phyloP scores from a whole-genome alignment of 2,113 vertebrate genomes.

The Equus quagga region DNA sequence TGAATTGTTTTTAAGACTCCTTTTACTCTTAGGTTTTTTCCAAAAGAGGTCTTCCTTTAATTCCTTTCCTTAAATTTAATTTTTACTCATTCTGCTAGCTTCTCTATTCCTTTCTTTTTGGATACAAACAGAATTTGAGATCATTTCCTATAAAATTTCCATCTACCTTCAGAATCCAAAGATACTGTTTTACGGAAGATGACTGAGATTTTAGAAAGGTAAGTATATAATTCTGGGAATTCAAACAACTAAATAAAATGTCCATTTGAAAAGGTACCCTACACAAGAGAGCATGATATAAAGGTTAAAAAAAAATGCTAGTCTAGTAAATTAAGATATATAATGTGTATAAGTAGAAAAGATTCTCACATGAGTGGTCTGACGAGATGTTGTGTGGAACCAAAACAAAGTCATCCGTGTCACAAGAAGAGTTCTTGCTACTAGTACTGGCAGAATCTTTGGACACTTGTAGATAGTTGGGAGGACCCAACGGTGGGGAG shows the following conservation, averaged over 20 bases:
- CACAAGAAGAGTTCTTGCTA: constrained; percentile 98
- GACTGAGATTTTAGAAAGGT: constrained; percentile 17
- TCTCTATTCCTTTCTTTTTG: constrained; percentile 22
- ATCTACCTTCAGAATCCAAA: constrained; percentile 58
- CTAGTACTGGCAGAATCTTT: constrained; percentile 97
- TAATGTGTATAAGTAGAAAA: constrained; percentile 72
- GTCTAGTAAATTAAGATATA: constrained; percentile 70
- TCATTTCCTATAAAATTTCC: constrained; percentile 34
- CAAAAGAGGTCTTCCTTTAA: constrained; percentile 32
- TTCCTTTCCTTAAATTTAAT: constrained; percentile 37
- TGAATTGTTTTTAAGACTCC: constrained; percentile 23
- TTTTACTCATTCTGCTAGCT: neutral
- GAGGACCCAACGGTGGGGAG: constrained; percentile 95
- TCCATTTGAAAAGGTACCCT: constrained; percentile 42
- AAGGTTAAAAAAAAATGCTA: constrained; percentile 20
- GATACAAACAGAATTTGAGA: constrained; percentile 46
- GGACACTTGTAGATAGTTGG: constrained; percentile 97
- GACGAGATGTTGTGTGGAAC: constrained; percentile 95
- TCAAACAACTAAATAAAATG: constrained; percentile 58
- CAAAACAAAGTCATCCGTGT: constrained; percentile 98
- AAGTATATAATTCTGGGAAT: constrained; percentile 34
- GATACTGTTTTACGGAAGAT: constrained; percentile 19
- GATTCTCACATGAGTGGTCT: constrained; percentile 93
- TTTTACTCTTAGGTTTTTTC: neutral
- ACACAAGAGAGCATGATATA: constrained; percentile 47